Base-by-base conservation (phyloP, 2,113 vertebrate genomes). In the Hystrix brachyura region DNA sequence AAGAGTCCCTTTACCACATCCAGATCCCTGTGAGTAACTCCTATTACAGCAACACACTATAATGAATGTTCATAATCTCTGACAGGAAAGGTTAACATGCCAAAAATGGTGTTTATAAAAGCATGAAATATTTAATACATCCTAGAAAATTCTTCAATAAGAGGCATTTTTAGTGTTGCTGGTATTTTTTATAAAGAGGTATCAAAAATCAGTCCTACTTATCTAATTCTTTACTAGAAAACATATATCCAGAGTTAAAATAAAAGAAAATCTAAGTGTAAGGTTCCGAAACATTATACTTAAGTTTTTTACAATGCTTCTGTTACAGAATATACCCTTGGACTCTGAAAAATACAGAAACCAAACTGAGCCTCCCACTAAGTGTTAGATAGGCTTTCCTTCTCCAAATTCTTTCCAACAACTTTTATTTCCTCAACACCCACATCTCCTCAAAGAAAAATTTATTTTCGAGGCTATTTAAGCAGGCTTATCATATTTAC, bases 61-160 rank as follows among this genome's bases (percentile, higher is more conserved):
- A 91, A 83, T 60, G 1, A 87, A 87, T 38, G 13, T 89, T 85
- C 27, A 89, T 60, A 57, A 55, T 85, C 79, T 74, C 81, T 81
- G 87, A 55, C 57, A 64, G 43, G 38, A 80, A 92, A 94, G 17
- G 11, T 72, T 62, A 72, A 71, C 27, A 91, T 72, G 62, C 32
- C 71, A 74, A 92, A 82, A 79, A 71, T 43, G 32, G 46, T 69
- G 15, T 94, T 59, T 88, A n/a, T 51, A 46, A 87, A 90, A 88
- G 51, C 15, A 53, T 71, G 8, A 82, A 83, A 82, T 19, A 79
- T 19, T 55, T 55, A 79, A 34, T 34, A 79, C 17, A 34, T 55
- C 55, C 17, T 55, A 79, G 29, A 79, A 79, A 53, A 79, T 34
- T 25, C 9, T 53, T 55, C 7, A 79, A 18, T 34, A n/a, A 53